Evolutionary conservation across 2,113 vertebrate species (phyloP).

Genomic region (Diphyllodes magnificus): DNA sequence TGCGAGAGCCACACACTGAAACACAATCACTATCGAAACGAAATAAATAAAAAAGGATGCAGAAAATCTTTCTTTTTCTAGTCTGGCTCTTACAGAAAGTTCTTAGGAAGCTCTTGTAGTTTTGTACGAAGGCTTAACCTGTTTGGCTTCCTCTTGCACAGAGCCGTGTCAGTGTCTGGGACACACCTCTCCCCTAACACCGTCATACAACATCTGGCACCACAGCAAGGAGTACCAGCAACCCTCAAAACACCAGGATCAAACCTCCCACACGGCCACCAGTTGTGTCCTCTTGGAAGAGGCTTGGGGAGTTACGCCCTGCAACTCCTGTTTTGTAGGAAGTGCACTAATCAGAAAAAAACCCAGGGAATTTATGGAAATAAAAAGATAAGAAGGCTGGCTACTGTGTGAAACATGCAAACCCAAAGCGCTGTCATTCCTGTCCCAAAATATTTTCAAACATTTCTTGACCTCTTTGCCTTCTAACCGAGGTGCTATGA

Average conservation of each 20-base stretch:
- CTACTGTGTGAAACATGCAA: background rate
- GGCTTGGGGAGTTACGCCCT: background rate
- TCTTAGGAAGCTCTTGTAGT: background rate
- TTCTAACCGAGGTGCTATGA: background rate
- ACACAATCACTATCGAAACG: background rate
- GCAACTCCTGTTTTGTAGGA: background rate
- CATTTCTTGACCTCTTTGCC: background rate
- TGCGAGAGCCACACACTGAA: background rate
- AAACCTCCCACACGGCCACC: background rate
- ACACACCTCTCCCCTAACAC: rapidly evolving
- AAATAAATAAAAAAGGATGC: background rate
- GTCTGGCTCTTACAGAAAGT: background rate
- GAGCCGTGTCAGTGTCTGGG: background rate
- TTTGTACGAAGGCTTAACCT: background rate
- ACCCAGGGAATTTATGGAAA: background rate
- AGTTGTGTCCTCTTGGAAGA: rapidly evolving
- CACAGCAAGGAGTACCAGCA: background rate
- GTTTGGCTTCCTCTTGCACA: background rate
- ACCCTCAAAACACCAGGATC: background rate
- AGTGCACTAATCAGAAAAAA: background rate
- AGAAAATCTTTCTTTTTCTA: background rate
- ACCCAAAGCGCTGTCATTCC: background rate
- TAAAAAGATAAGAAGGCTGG: background rate
- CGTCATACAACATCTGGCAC: background rate
- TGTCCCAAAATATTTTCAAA: background rate